phyloP scores from a whole-genome alignment of 2,888 invertebrate genomes.

The Omphaloscelis lunosa region DNA sequence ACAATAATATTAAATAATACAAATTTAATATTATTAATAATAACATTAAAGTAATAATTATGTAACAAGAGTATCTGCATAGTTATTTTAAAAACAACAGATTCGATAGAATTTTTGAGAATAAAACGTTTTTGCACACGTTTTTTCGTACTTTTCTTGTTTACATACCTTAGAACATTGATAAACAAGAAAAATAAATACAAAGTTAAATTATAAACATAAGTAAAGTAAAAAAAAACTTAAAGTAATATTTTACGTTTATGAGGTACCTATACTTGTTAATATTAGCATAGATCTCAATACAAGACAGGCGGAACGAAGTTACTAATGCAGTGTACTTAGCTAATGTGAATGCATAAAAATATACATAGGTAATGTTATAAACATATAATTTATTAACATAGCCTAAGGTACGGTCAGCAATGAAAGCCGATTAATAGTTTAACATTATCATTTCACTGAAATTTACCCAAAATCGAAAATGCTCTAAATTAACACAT shows the following conservation, averaged over 20 bases:
- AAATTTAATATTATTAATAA: too few species aligned
- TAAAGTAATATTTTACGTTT: not conserved
- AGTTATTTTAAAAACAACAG: too few species aligned
- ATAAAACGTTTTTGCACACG: not conserved
- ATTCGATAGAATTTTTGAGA: not conserved
- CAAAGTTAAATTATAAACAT: too few species aligned
- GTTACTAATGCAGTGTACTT: conserved; percentile 29
- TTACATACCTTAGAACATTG: not conserved
- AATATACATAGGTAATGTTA: not conserved
- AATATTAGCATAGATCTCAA: conserved; percentile 30
- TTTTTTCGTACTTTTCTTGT: not conserved
- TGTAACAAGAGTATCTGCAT: too few species aligned
- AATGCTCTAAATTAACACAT: too few species aligned
- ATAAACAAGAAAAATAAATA: not conserved
- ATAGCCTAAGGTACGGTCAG: not conserved
- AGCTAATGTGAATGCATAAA: conserved; percentile 23
- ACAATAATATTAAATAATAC: too few species aligned
- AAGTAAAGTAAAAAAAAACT: not conserved
- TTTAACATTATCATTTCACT: not conserved
- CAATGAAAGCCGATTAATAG: not conserved
- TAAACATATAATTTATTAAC: not conserved
- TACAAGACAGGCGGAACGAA: conserved; percentile 13
- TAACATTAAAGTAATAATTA: too few species aligned
- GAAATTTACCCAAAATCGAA: not conserved
- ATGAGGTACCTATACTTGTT: not conserved